Evolutionary conservation across 1,140 invertebrate species (phyloP), one percentile per base, ranked within the genome.

Genomic region (Pectinophora gossypiella): DNA sequence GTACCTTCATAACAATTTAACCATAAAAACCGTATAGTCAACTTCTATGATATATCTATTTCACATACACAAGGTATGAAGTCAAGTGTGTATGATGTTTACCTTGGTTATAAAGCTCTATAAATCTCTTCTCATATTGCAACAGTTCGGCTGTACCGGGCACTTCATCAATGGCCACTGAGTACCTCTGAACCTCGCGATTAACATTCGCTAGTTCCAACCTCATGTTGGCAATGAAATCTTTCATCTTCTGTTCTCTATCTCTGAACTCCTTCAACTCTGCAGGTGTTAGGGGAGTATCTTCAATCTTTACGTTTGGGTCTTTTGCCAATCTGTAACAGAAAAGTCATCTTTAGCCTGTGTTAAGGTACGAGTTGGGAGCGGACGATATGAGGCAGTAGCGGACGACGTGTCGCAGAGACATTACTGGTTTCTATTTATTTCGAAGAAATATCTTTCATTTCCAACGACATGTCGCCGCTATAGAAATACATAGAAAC

Each of bases 71-170:
- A n/a, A n/a, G n/a, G n/a, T n/a, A 10, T 23, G 22, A 23, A 23
- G 4, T 5, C 22, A 23, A 23, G 22, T 23, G 4, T 2, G 27
- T 2, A 32, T 32, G 7, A 18, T n/a, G n/a, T 15, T 51, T 79
- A 97, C 96, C 95, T 93, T 98, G 97, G 89, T 97, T 98, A 79
- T 98, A 98, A 0, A 99, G 90, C 89, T 99, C 98, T 59, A 99
- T 91, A 86, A 99, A 99, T 64, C 98, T 89, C 67, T 95, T 91
- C 76, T 99, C 97, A 87, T 99, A 99, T 76, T 99, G 98, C 42
- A 95, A 92, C 15, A 99, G 87, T 85, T 99, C 98, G 0, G 95
- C 95, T 61, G 96, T 90, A 21, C 95, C 94, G 0, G 98, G 98
- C 48, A 98, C 92, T 68, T 97, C 95, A 80, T 99, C 98, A 96